phyloP scores from a whole-genome alignment of 2,797 vertebrate species.

The Hypotaenidia okinawae region DNA sequence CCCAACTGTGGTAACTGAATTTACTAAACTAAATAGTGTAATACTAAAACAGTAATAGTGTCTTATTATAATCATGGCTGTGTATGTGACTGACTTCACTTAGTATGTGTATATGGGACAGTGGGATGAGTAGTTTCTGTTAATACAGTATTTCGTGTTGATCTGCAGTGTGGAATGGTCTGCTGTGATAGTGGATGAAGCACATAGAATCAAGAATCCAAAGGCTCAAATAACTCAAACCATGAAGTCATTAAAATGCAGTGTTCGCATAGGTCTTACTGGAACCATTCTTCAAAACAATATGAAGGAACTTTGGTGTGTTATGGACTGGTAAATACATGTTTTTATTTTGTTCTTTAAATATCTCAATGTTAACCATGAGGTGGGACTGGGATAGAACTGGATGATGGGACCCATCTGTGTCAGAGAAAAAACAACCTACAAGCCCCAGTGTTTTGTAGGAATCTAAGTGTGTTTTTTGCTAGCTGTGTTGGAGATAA shows the following conservation, averaged over 20 bases:
- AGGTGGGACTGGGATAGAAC: not conserved
- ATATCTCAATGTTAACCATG: rapidly evolving
- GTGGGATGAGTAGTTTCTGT: not conserved
- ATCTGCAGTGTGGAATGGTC: conserved; percentile 88
- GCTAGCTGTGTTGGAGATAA: not conserved
- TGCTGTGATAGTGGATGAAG: conserved; percentile 94
- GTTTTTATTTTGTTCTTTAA: not conserved
- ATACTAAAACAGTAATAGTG: not conserved
- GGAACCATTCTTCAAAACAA: conserved; percentile 97
- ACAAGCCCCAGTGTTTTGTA: not conserved
- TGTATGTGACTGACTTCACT: not conserved
- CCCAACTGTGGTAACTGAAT: not conserved
- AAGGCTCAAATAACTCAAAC: conserved; percentile 91
- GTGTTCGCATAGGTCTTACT: conserved; percentile 91
- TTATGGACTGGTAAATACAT: conserved; percentile 92
- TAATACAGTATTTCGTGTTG: not conserved
- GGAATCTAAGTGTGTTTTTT: not conserved
- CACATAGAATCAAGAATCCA: conserved; percentile 95
- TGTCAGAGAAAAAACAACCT: not conserved
- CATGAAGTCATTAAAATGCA: conserved; percentile 90
- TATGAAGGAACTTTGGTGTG: conserved; percentile 97
- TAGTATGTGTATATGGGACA: not conserved
- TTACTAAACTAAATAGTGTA: not conserved
- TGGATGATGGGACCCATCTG: not conserved
- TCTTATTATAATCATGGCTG: not conserved